These are phyloP conservation scores for Carollia perspicillata DNA, from an alignment of 2,113 vertebrate species.

Conservation along the genomic window DNA sequence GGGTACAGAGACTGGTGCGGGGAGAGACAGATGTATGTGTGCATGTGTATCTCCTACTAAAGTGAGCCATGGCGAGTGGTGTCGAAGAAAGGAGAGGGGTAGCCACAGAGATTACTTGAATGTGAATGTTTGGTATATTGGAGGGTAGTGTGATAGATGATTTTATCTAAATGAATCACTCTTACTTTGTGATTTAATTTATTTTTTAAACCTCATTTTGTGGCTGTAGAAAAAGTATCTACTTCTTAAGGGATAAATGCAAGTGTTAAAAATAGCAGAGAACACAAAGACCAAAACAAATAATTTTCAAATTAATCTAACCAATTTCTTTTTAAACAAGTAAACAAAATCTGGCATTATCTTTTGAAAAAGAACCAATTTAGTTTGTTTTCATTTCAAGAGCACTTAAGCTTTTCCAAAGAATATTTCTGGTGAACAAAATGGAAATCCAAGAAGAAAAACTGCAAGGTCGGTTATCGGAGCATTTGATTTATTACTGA, in stretches of 20 bases:
- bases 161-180: constrained; percentile 9
- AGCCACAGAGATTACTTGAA: neutral
- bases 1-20: neutral
- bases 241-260: constrained; percentile 60
- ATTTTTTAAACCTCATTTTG: constrained; percentile 28
- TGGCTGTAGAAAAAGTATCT: neutral
- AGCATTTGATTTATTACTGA: constrained; percentile 40
- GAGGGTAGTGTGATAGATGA: neutral
- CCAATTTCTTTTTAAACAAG: constrained; percentile 32
- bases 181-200: neutral
- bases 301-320: constrained; percentile 54
- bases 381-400: constrained; percentile 49
- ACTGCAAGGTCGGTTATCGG: constrained; percentile 41
- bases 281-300: constrained; percentile 29
- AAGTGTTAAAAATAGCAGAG: constrained; percentile 48
- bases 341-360: neutral
- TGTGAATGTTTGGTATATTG: neutral
- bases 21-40: neutral
- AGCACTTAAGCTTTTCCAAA: constrained; percentile 48
- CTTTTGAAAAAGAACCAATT: constrained; percentile 42
- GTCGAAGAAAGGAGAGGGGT: neutral
- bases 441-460: constrained; percentile 40
- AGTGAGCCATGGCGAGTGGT: neutral
- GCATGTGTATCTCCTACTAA: neutral
- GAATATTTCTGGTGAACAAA: constrained; percentile 21